Base-by-base conservation (phyloP, 2,888 invertebrate genomes). In the Ernsta delagoae region DNA sequence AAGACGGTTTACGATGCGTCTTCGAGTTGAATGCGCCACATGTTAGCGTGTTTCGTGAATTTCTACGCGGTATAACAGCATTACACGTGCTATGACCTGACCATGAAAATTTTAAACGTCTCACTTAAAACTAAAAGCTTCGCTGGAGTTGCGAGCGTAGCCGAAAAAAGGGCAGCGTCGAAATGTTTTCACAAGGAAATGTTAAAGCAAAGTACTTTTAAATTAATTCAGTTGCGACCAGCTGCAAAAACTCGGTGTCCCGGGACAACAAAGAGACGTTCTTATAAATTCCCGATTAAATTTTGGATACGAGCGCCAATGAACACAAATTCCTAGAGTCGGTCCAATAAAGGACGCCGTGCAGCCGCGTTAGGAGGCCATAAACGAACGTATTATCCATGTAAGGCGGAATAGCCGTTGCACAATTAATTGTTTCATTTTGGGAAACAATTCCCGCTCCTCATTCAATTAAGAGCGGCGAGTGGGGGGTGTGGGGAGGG, bases 391-490 rank as follows among this genome's bases (percentile, higher is more conserved):
- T 92, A 92, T 93, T 93, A 93, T 92, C 93, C 93, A 93, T 93
- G 92, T 93, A 93, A 93, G 93, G 92, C 93, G 91, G 87, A 91
- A 93, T 93, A 92, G 92, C 93, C 93, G 92, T 93, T 93, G 92
- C 93, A 93, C 93, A 93, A 93, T 93, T 93, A 93, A 93, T 93
- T 93, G 93, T 93, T 93, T 93, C 92, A 93, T 93, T 93, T 93
- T 92, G 92, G 93, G 93, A 93, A 92, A 93, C 93, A 93, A 92
- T 93, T 93, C 92, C 92, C 92, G 92, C 92, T 93, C 92, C 93
- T 93, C 93, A 93, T 93, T 93, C 93, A 93, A 93, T 93, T 93
- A 93, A 92, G 92, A 92, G 92, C 90, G 92, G 90, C 92, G 93
- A 89, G 87, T 84, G 85, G 83, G 86, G 87, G 86, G 78, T 82